phyloP scores from a whole-genome alignment of 2,113 vertebrate genomes.

The Melospiza georgiana region DNA sequence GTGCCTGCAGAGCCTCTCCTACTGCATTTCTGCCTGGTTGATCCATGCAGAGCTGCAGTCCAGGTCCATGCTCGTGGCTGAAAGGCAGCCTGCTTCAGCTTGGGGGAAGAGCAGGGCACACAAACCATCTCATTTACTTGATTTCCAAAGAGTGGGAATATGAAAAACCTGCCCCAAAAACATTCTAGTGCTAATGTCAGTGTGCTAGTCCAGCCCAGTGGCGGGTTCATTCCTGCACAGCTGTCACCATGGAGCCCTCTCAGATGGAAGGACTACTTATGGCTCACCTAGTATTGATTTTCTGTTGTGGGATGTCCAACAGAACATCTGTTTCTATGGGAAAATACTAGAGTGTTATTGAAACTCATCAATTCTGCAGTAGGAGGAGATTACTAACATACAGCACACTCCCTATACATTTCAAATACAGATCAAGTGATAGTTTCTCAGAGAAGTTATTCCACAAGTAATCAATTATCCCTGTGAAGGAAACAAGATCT shows the following conservation, averaged over 20 bases:
- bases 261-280: not conserved
- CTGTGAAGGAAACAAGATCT: slow-evolving; percentile 13
- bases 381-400: slow-evolving; percentile 16
- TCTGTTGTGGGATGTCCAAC: not conserved
- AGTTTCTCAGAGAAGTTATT: slow-evolving; percentile 31
- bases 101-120: not conserved
- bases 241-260: not conserved
- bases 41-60: not conserved
- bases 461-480: slow-evolving; percentile 24
- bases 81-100: not conserved
- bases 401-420: not conserved
- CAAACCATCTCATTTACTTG: not conserved
- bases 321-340: slow-evolving; percentile 10
- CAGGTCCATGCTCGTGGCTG: not conserved
- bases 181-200: not conserved
- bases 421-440: slow-evolving; percentile 26
- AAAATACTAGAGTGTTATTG: not conserved
- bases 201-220: not conserved
- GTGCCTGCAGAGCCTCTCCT: not conserved
- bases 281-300: slow-evolving; percentile 3
- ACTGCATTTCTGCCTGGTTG: not conserved
- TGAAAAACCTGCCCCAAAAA: not conserved
- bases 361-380: slow-evolving; percentile 32
- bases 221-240: not conserved
- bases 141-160: not conserved